These are phyloP conservation scores for Bergia puertoricense DNA, from an alignment of 92 coral and sea anemone species.

Conservation along the genomic window DNA sequence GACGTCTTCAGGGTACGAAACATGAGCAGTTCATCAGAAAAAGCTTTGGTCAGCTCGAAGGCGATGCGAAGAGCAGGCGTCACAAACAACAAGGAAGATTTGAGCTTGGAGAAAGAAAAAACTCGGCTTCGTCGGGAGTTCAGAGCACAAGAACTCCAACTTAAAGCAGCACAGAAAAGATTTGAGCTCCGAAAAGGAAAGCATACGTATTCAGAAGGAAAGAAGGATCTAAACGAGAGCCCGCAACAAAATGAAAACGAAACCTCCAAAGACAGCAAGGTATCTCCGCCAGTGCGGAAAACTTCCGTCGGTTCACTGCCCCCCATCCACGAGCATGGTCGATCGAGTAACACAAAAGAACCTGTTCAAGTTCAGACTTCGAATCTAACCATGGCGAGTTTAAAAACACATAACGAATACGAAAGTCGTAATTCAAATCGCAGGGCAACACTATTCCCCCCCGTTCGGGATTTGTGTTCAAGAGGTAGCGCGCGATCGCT, in stretches of 20 bases:
- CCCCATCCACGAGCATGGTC: constrained; percentile 2
- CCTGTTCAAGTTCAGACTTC: neutral
- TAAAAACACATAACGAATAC: constrained; percentile 2
- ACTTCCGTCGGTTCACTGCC: constrained; percentile 19
- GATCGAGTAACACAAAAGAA: neutral
- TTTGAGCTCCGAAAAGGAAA: constrained; percentile 33
- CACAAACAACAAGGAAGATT: constrained; percentile 12
- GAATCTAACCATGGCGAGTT: neutral
- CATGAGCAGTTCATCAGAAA: constrained; percentile 17
- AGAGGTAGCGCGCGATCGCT: constrained; percentile 23
- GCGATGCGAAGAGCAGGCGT: constrained; percentile 28
- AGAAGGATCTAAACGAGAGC: neutral
- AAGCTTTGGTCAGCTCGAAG: neutral
- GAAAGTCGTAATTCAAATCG: neutral
- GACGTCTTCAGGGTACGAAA: neutral
- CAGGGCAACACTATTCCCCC: constrained; percentile 3
- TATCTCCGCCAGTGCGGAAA: neutral
- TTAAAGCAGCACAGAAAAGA: constrained; percentile 35
- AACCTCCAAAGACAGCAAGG: neutral
- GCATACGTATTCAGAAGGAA: constrained; percentile 7
- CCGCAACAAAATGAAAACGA: neutral
- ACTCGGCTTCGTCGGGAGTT: constrained; percentile 33
- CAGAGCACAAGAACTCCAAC: constrained; percentile 29
- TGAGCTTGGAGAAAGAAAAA: constrained; percentile 38
- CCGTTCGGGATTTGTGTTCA: constrained; percentile 23